Evolutionary conservation across 2,888 invertebrate genomes (phyloP), one percentile per base, ranked within the genome.

Genomic region (Piscicola geometra): DNA sequence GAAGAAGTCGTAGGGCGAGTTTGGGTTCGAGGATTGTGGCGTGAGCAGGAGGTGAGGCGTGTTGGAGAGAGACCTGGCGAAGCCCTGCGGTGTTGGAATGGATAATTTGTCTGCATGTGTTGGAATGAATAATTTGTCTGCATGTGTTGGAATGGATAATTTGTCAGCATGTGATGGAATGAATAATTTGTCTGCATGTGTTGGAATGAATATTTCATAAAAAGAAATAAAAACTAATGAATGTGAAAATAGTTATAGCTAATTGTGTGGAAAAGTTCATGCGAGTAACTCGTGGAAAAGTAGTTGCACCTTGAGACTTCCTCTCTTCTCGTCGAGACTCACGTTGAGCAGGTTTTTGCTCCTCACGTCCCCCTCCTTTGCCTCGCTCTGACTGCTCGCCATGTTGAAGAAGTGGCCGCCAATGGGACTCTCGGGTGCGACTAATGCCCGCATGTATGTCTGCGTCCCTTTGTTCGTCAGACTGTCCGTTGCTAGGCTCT

Each of bases 381-480:
- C 60, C 60, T 56, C 60, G 60, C n/a, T 56, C 60, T 18, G 3
- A 5, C 18, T 30, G n/a, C 64, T 28, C 0, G 64, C n/a, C 21
- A n/a, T 64, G 35, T 50, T 25, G 60, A 32, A 28, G 35, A 73
- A 73, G 9, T 35, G n/a, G 64, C 52, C n/a, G 60, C 73, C 73
- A 12, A 73, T 21, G 28, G 73, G 73, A 12, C 56, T 56, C 21
- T 73, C 73, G 1, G 52, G 56, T 1, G 73, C 56, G 15, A 52
- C 32, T 15, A 73, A 21, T 0, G 64, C 73, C 12, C 52, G 47
- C 73, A 73, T 50, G 52, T 64, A 73, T 0, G 73, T 73, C 28
- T 73, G 73, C 25, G 60, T 60, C 9, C 33, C 30, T n/a, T 73
- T 73, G 64, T 73, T 73, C 25, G 52, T 73, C 21, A 52, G 21